These are phyloP conservation scores for Andricus curvator DNA, from an alignment of 2,888 invertebrate genomes.

Conservation along the genomic window DNA sequence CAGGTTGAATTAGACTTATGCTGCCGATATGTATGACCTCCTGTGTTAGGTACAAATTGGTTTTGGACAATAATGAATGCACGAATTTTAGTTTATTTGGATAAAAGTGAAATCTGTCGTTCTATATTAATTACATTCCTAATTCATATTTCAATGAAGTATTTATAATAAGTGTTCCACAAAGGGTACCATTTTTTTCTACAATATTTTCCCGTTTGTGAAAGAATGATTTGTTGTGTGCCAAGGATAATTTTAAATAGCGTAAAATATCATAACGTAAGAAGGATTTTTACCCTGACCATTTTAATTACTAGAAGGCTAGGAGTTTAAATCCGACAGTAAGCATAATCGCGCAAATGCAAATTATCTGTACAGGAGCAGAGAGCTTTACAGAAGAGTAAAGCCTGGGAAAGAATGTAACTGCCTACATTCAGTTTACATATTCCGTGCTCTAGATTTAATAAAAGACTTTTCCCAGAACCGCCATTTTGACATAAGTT, in stretches of 20 bases:
- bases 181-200: too few relatives aligned
- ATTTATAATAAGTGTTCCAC: too few relatives aligned
- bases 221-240: neutral
- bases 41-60: too few relatives aligned
- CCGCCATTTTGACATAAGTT: neutral
- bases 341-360: conserved; percentile 48
- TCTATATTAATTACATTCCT: too few relatives aligned
- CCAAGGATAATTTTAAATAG: neutral
- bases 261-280: neutral
- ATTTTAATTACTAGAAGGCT: conserved; percentile 51
- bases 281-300: conserved; percentile 48
- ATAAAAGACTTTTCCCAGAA: conserved; percentile 20
- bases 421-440: conserved; percentile 1
- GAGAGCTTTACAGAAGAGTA: conserved; percentile 30
- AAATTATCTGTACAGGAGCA: conserved; percentile 45
- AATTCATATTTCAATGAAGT: too few relatives aligned
- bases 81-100: too few relatives aligned
- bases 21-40: neutral
- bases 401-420: conserved; percentile 42
- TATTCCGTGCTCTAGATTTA: conserved; percentile 41
- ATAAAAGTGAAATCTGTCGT: too few relatives aligned
- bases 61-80: too few relatives aligned
- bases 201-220: too few relatives aligned
- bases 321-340: conserved; percentile 51
- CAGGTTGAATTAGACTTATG: neutral